Conservation (phyloP, 2,888 invertebrate genomes). For the Apotomis betuletana region DNA sequence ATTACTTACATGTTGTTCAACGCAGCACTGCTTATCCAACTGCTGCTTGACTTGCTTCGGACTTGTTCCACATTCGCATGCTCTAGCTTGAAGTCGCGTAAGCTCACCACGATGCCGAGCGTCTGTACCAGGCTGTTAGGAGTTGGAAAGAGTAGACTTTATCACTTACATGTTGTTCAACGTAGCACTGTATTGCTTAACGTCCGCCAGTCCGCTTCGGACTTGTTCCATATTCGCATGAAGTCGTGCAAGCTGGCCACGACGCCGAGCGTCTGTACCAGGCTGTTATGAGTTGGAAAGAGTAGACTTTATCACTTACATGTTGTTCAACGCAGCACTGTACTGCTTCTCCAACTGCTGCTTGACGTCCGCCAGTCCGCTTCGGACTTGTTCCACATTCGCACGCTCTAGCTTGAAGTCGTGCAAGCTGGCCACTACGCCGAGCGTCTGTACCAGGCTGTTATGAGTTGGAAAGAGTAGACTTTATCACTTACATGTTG, state of each 20-base stretch:
- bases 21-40: constrained; percentile 60
- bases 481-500: constrained; percentile 59
- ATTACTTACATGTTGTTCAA: constrained; percentile 63
- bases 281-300: constrained; percentile 63
- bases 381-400: constrained; percentile 57
- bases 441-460: constrained; percentile 62
- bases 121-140: constrained; percentile 66
- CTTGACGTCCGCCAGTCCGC: constrained; percentile 58
- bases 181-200: constrained; percentile 63
- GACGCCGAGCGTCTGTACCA: constrained; percentile 62
- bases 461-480: constrained; percentile 59
- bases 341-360: constrained; percentile 64
- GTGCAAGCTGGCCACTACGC: constrained; percentile 60
- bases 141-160: constrained; percentile 51
- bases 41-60: constrained; percentile 56
- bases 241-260: constrained; percentile 64
- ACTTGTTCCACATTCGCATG: constrained; percentile 56
- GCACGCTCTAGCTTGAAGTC: constrained; percentile 60
- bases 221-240: constrained; percentile 56
- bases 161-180: constrained; percentile 63
- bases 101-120: constrained; percentile 59
- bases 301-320: constrained; percentile 53
- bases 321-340: constrained; percentile 57
- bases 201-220: constrained; percentile 54
- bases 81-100: constrained; percentile 64